Evolutionary conservation across 2,797 vertebrate genomes (phyloP), one percentile per base, ranked within the genome.

Genomic region (Pipistrellus pygmaeus): DNA sequence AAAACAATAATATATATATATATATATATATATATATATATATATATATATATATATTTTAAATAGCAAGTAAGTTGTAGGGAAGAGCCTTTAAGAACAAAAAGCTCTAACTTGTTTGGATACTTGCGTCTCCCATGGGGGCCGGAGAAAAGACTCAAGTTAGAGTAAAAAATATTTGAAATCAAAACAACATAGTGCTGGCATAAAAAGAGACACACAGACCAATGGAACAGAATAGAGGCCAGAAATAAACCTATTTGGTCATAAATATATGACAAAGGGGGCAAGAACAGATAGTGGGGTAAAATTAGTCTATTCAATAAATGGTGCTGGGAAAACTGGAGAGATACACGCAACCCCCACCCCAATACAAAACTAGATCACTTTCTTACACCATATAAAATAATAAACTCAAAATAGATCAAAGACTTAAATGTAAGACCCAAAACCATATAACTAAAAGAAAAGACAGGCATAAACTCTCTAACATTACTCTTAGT

Each of bases 81-180:
- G 55, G 38, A 76, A 95, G 75, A 73, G 38, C 21, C 77, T 93
- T 88, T 66, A 60, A 60, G 89, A 76, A 64, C n/a, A 48, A 76
- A 83, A 93, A 32, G 73, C 21, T n/a, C 46, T 68, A 75, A 84
- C 38, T 86, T 53, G 51, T 66, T 76, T 85, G 48, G 76, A 27
- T 83, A 72, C 8, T 15, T 27, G 51, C 44, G 35, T 71, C 51
- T 95, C 60, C 41, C 20, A 13, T 75, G 51, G 62, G 53, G 55
- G 48, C 21, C 68, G 75, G 75, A 76, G 32, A 88, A 83, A 91
- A 82, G n/a, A 62, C 48, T 91, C 84, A 27, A 11, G 80, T 84
- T 85, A 53, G 62, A 80, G 62, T 88, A 83, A 85, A 81, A 60
- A 92, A 51, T 76, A 88, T 38, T 32, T 55, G 51, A 55, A 77